These are phyloP conservation scores for Agonopterix alstromeriana DNA, from an alignment of 2,888 invertebrate genomes.

Conservation along the genomic window DNA sequence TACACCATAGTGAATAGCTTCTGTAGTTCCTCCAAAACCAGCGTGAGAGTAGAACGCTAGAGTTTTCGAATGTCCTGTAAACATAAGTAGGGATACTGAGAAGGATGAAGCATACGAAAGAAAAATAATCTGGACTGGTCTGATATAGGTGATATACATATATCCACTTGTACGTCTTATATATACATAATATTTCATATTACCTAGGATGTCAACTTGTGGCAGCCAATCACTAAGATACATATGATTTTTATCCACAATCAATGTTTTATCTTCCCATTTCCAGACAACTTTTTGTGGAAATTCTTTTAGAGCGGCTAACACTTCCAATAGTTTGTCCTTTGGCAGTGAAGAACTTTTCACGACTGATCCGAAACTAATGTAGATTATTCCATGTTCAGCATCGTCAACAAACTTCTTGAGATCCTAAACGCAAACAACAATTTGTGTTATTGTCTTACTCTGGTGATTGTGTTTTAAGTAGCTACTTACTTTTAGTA, in stretches of 20 bases:
- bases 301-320: constrained; percentile 78
- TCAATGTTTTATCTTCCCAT: constrained; percentile 80
- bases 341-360: constrained; percentile 79
- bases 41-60: constrained; percentile 77
- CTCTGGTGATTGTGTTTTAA: too few relatives aligned
- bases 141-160: too few relatives aligned
- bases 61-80: constrained; percentile 77
- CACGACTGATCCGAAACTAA: constrained; percentile 87
- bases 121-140: too few relatives aligned
- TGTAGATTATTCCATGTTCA: constrained; percentile 81
- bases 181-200: constrained; percentile 16
- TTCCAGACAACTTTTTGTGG: constrained; percentile 87
- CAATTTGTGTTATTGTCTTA: too few relatives aligned
- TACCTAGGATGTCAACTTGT: constrained; percentile 83
- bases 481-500: too few relatives aligned
- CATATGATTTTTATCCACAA: constrained; percentile 78
- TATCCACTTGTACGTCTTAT: too few relatives aligned
- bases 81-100: constrained; percentile 5
- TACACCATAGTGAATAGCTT: constrained; percentile 77
- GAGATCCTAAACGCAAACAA: not conserved
- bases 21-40: constrained; percentile 77
- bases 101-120: too few relatives aligned
- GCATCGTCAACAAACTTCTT: constrained; percentile 80
- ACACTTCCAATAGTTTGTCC: constrained; percentile 76
- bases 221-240: constrained; percentile 81